A percentile compares a stretch with the other conserved stretches of the same genome.
These are phyloP conservation scores for Cheilosia pagana DNA, from an alignment of 2,888 invertebrate species.

Conservation along the genomic window DNA sequence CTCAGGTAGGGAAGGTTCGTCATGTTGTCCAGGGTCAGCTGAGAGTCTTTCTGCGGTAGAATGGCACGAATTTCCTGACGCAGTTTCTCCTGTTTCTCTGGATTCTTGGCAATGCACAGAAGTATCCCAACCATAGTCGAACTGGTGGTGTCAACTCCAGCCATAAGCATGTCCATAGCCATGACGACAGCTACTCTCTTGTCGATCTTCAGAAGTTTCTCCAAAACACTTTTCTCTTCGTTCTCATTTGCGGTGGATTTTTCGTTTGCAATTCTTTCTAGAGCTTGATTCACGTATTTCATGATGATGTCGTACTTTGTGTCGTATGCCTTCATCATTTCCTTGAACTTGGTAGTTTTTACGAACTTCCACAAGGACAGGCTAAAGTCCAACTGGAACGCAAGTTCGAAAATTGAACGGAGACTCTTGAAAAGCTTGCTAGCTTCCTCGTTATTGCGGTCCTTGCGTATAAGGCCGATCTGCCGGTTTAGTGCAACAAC, in stretches of 20 bases:
- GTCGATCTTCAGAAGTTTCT: constrained; percentile 84
- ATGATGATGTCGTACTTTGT: constrained; percentile 76
- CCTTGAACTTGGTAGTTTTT: constrained; percentile 78
- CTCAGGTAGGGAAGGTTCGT: too few species aligned
- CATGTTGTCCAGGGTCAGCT: too few species aligned
- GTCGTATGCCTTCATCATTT: constrained; percentile 77
- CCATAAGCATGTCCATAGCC: constrained; percentile 85
- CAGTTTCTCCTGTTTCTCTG: too few species aligned
- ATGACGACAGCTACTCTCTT: constrained; percentile 84
- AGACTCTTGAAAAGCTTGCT: constrained; percentile 77
- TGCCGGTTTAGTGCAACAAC: constrained; percentile 82
- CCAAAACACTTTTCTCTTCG: constrained; percentile 84
- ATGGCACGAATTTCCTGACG: too few species aligned
- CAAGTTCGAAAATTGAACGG: constrained; percentile 66
- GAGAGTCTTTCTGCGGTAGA: too few species aligned
- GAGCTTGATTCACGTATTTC: constrained; percentile 80
- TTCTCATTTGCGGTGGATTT: constrained; percentile 83
- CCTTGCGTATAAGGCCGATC: constrained; percentile 78
- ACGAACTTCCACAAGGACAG: constrained; percentile 80
- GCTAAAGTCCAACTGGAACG: constrained; percentile 78
- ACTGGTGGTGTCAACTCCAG: constrained; percentile 86
- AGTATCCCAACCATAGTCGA: constrained; percentile 82
- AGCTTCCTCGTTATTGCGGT: constrained; percentile 39
- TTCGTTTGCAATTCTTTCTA: constrained; percentile 72
- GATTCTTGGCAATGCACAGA: too few species aligned